Base-by-base conservation (phyloP, 2,113 vertebrate genomes). In the Euleptes europaea region DNA sequence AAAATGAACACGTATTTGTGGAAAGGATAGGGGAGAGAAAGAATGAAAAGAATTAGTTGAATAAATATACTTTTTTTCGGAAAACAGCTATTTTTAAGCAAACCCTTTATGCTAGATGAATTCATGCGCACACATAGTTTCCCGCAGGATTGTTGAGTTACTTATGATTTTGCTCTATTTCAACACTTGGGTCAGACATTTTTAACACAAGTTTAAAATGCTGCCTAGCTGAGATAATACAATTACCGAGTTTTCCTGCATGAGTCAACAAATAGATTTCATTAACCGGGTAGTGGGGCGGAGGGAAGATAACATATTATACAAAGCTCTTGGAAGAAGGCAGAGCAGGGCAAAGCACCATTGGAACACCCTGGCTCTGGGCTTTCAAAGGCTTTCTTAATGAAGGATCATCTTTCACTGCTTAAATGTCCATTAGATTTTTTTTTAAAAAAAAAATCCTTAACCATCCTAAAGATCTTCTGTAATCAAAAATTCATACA, bases 251-350 rank as follows among this genome's bases (percentile, higher is more conserved):
- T 80, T 90, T 92, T 88, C 79, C 84, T 93, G 86, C 86, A 51
- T 86, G 87, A 94, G 49, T 86, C 95, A 88, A 91, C 88, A 92
- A 91, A 84, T 31, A 80, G 80, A 85, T 86, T 92, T 89, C n/a
- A 69, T 86, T 89, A 85, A 63, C 60, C 21, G 23, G 26, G 65
- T 3, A 17, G 63, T n/a, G 17, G 54, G 5, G 26, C 40, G 17
- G 28, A 78, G 83, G 26, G 60, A 28, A 80, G 44, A 73, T 33
- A 86, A 75, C 14, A 15, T 35, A 7, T 78, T 82, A 89, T 81
- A 82, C 40, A 66, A 88, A 80, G 57, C 38, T 87, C 0, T 75
- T 75, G n/a, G 65, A 0, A 15, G 65, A 51, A 87, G 19, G 73
- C 2, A 4, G 80, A 84, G n/a, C 1, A 84, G 82, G 76, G 1